Evolutionary conservation across 2,797 vertebrate species (phyloP), one percentile per base, ranked within the genome.

Genomic region (Danio kyathit): DNA sequence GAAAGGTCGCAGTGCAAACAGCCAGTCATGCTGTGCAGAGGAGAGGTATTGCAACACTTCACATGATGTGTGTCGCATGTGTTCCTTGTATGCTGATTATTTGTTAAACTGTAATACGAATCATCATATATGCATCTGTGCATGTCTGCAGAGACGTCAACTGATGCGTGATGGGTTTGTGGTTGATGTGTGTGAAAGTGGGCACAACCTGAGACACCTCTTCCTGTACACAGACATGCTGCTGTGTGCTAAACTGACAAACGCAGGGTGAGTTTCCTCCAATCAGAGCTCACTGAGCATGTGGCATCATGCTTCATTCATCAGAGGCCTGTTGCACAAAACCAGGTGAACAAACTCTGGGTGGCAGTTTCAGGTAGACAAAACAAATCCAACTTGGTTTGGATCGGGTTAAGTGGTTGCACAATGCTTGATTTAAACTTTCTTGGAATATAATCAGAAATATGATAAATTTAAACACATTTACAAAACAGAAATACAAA

Each of bases 161-260:
- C 85, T 95, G 84, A 90, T 94, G 77, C 92, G 93, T 11, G 94
- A 95, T 6, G 88, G 90, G 54, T 95, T 95, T n/a, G 85, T 94
- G 71, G 91, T 94, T 79, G 89, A 94, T 5, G 70, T 52, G 3
- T 90, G 76, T 11, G 92, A 95, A 1, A 89, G 88, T 0, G 92
- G 89, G 1, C 89, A 88, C 10, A 86, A 59, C 78, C 83, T 95
- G 52, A 90, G 93, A n/a, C 94, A 95, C 63, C 86, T 95, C 67
- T 95, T 95, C 87, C 91, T 95, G 0, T 95, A 94, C 86, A 94
- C 94, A 0, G 94, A 95, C 88, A 89, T 95, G 13, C 88, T 95
- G 74, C 88, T 95, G 71, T 95, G 94, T 85, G 89, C 91, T 19
- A 93, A 91, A 85, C 77, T 90, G 48, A 94, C 93, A 88, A 86